Percentiles rank a stretch among this genome's conserved stretches.
Conservation (phyloP, 2,797 vertebrate genomes). For the Brachyalestes nurse region DNA sequence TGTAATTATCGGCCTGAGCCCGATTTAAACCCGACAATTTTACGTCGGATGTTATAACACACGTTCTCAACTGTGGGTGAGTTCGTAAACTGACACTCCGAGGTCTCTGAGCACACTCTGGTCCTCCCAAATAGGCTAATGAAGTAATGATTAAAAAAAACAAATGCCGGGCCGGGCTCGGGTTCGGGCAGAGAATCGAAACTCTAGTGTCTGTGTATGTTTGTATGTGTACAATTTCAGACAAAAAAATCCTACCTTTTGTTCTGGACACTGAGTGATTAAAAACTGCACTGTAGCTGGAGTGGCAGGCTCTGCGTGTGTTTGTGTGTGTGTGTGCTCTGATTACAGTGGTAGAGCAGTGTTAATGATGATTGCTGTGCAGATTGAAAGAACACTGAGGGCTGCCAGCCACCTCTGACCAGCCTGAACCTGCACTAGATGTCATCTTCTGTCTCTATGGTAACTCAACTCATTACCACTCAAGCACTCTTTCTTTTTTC, state of each 20-base stretch:
- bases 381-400: constrained; percentile 14
- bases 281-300: too few relatives aligned
- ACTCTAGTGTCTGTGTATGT: not conserved
- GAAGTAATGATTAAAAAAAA: too few relatives aligned
- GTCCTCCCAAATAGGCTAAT: too few relatives aligned
- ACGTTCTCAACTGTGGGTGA: too few relatives aligned
- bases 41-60: too few relatives aligned
- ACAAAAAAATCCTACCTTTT: not conserved
- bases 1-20: too few relatives aligned
- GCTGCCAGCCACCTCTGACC: constrained; percentile 15
- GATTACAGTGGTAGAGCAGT: constrained; percentile 10
- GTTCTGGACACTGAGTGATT: not conserved
- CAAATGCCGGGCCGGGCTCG: too few relatives aligned
- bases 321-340: not conserved
- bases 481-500: not conserved
- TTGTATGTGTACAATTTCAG: not conserved
- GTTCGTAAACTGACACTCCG: too few relatives aligned
- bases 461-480: not conserved
- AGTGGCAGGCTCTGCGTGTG: not conserved
- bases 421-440: not conserved
- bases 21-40: too few relatives aligned
- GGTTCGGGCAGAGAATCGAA: too few relatives aligned
- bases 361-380: constrained; percentile 31
- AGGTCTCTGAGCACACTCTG: too few relatives aligned
- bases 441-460: constrained; percentile 14